Conservation (phyloP, 2,797 vertebrate species). For the Protonibea diacanthus region DNA sequence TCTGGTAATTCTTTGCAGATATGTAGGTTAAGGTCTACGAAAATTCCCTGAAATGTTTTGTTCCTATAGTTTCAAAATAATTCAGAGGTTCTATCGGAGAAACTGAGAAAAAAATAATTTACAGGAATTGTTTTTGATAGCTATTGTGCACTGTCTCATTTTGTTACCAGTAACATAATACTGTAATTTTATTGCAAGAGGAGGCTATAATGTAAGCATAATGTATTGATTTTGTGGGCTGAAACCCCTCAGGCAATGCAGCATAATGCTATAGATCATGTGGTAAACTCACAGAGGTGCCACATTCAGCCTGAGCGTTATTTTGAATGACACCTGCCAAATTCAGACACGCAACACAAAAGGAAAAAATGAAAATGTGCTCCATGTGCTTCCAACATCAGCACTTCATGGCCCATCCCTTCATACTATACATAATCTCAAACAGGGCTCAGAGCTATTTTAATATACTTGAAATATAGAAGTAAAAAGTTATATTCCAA, state of each 20-base stretch:
- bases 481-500: background rate
- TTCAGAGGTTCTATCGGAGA: slow-evolving; percentile 9
- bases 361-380: slow-evolving; percentile 9
- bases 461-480: background rate
- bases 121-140: background rate
- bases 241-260: slow-evolving; percentile 16
- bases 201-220: background rate
- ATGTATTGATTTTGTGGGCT: slow-evolving; percentile 1
- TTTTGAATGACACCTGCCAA: slow-evolving; percentile 25
- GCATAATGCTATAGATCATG: slow-evolving; percentile 2
- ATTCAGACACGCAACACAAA: slow-evolving; percentile 23
- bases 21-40: slow-evolving; percentile 48
- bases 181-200: background rate
- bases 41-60: slow-evolving; percentile 6
- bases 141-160: background rate
- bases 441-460: slow-evolving; percentile 9
- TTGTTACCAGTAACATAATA: background rate
- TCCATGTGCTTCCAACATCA: slow-evolving; percentile 23
- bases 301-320: background rate
- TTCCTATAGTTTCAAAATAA: slow-evolving; percentile 26
- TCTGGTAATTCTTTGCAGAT: slow-evolving; percentile 57
- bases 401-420: background rate
- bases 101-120: background rate
- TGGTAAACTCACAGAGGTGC: slow-evolving; percentile 1
- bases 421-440: slow-evolving; percentile 12